Evolutionary conservation across 2,797 vertebrate genomes (phyloP), one percentile per base, ranked within the genome.

Genomic region (Clarias platycephalus): DNA sequence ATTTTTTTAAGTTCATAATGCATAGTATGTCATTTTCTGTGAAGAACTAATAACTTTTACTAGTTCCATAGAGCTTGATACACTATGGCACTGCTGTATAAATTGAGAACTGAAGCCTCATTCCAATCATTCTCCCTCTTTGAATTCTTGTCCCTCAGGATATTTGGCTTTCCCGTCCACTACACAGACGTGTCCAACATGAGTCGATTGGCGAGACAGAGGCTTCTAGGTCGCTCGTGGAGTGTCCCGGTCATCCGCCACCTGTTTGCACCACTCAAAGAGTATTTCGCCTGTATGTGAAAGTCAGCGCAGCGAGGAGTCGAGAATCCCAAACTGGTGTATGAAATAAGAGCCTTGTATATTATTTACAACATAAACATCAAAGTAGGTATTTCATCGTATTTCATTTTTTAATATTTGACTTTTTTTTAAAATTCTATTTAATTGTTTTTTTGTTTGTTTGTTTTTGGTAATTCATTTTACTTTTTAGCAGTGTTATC

Each of bases 171-270:
- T 92, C 97, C 97, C 9, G 97, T 98, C 92, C 97, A 99, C 94
- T 99, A 99, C 91, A 99, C 98, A 0, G 98, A 99, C 44, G 98
- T 99, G 90, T 99, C 98, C 93, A 99, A 99, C 95, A 99, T 99
- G 98, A 99, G 98, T 94, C 96, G 97, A 86, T 95, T 99, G 95
- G 97, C 97, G 60, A 96, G 98, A 91, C 98, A 99, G 94, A 96
- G 97, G 95, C 97, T 99, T 89, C 96, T 99, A 90, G 97, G 98
- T 89, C 93, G 98, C 84, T 98, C 98, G 7, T 99, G 98, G 98
- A 99, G 98, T 57, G 97, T 99, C 89, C 98, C 98, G 0, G 98
- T 99, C 85, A 99, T 99, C 91, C 97, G 97, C 92, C 98, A 99
- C 95, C 97, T 99, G 93, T 99, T 99, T 88, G 97, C 97, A 87